These are phyloP conservation scores for Anabacerthia variegaticeps DNA, from an alignment of 2,797 vertebrate genomes.

Conservation along the genomic window DNA sequence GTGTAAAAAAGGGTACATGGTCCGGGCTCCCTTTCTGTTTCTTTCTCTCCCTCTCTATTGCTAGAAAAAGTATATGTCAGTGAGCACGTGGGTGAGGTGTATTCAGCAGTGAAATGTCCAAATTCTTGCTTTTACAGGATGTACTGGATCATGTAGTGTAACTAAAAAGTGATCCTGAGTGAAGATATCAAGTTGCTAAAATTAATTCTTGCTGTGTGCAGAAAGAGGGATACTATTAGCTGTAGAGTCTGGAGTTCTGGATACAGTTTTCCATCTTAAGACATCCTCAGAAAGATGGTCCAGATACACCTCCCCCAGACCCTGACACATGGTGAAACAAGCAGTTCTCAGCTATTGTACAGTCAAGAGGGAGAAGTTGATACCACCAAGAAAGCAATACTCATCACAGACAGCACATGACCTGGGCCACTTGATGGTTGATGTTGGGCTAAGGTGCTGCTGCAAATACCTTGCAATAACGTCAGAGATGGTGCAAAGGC, in stretches of 20 bases:
- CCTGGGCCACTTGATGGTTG: neutral
- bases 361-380: neutral
- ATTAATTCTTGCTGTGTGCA: neutral
- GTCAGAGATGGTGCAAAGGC: neutral
- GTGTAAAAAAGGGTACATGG: neutral
- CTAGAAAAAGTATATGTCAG: neutral
- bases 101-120: neutral
- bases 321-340: neutral
- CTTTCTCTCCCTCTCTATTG: neutral
- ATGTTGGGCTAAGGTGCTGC: neutral
- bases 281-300: neutral
- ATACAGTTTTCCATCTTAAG: neutral
- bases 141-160: neutral
- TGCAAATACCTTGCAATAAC: neutral
- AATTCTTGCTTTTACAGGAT: neutral
- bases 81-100: neutral
- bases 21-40: neutral
- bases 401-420: neutral
- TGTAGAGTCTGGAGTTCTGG: neutral
- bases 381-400: neutral
- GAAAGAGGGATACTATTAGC: neutral
- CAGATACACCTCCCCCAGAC: neutral
- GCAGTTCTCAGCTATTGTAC: neutral
- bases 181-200: neutral
- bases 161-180: neutral